Percentiles rank a stretch among this genome's conserved stretches.
Conservation (phyloP, 1,140 invertebrate genomes). For the Achatina immaculata region DNA sequence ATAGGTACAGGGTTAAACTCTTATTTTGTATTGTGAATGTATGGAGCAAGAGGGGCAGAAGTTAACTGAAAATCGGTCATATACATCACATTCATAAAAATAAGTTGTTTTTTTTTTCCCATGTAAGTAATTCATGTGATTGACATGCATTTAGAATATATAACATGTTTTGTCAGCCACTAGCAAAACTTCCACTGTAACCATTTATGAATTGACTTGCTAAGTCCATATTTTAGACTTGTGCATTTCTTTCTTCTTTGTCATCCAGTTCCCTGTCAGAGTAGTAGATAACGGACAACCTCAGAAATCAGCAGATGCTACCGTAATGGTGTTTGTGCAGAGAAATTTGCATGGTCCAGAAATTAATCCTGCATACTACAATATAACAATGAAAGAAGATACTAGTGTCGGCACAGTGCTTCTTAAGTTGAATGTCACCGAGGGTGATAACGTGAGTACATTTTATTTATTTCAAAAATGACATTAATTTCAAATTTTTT, state of each 20-base stretch:
- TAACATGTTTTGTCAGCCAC: no score
- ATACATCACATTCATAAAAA: no score
- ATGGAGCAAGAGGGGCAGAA: no score
- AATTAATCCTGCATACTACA: conserved; percentile 35
- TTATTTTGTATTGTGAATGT: no score
- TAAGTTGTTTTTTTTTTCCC: no score
- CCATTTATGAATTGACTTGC: no score
- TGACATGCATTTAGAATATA: no score
- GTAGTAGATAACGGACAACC: conserved; percentile 50
- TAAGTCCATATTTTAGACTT: no score
- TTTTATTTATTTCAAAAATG: conserved; percentile 1
- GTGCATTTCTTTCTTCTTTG: neutral
- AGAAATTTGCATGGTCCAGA: conserved; percentile 42
- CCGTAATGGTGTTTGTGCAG: conserved; percentile 33
- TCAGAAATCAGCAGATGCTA: conserved; percentile 26
- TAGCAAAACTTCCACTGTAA: no score
- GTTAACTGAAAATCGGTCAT: no score
- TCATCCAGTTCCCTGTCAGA: conserved; percentile 42
- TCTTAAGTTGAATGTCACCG: conserved; percentile 47
- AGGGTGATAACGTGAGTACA: conserved; percentile 41
- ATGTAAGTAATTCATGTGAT: no score
- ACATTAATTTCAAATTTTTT: neutral
- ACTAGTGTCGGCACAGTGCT: conserved; percentile 32
- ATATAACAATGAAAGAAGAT: conserved; percentile 38
- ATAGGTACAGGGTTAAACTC: no score